These are phyloP conservation scores for Cantharis rufa DNA, from an alignment of 2,888 invertebrate genomes.

Conservation along the genomic window DNA sequence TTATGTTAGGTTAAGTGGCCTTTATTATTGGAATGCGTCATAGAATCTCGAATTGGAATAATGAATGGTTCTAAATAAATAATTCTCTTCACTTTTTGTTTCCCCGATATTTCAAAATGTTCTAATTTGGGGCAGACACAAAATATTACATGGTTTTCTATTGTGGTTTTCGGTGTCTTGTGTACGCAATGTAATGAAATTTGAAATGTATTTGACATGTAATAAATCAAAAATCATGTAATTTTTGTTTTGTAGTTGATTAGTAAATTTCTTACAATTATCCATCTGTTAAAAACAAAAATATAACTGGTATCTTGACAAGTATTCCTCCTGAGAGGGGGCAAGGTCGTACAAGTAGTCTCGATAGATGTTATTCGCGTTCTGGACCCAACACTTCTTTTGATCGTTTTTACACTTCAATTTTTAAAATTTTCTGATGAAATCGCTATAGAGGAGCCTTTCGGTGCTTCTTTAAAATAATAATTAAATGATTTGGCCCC, in stretches of 20 bases:
- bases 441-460: neutral
- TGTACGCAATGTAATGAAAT: neutral
- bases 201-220: neutral
- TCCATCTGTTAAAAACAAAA: neutral
- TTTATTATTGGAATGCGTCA: constrained; percentile 29
- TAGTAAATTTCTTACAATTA: neutral
- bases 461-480: neutral
- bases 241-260: neutral
- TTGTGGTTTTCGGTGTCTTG: neutral
- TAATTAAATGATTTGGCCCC: neutral
- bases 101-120: neutral
- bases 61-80: neutral
- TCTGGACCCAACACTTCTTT: neutral
- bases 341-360: neutral
- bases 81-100: neutral
- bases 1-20: constrained; percentile 37
- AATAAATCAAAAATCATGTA: neutral
- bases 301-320: neutral
- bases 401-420: neutral
- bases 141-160: neutral
- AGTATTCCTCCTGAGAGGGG: neutral
- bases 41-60: constrained; percentile 27
- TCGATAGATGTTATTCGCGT: neutral
- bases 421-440: neutral
- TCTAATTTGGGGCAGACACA: neutral